Base-by-base conservation (phyloP, 2,113 vertebrate species). In the Sialia sialis region DNA sequence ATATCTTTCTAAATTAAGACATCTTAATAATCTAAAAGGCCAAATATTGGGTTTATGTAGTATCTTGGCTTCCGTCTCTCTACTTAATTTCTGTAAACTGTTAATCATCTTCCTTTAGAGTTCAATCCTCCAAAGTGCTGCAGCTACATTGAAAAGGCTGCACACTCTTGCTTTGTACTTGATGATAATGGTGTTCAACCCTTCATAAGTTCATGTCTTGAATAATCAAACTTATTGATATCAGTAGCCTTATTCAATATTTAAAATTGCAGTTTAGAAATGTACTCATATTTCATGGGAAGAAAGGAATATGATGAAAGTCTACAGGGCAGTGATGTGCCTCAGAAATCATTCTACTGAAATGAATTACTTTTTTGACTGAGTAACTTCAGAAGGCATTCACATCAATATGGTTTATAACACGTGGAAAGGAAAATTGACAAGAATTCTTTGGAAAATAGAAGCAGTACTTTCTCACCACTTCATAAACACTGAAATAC, bases 351-450 rank as follows among this genome's bases (percentile, higher is more conserved):
- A 13, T 91, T 96, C 66, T 94, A 74, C 80, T 81, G 82, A 79
- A 95, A 95, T 94, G 87, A 96, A 96, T 97, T 97, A 88, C 86
- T 96, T 97, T 96, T 97, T 96, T 94, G 76, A 97, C 81, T 95
- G 84, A 96, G 94, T 89, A 94, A 94, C 92, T 95, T 96, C 91
- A 85, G 86, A 95, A 80, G 94, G 89, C 69, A 46, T 95, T 92
- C 93, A 84, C 82, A 95, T 96, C 88, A 92, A 93, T 97, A 91
- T 82, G 55, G 73, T 91, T 97, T 96, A 93, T 90, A 96, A 80
- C 62, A 81, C 13, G 68, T 92, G 46, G 86, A 95, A 97, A 94
- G 63, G 69, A 95, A 96, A 96, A 96, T 87, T 96, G 92, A 97
- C 89, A 91, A 62, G 62, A 93, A 91, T 96, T 69, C 93, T 78